phyloP scores from a whole-genome alignment of 2,797 vertebrate species.

The Balearica regulorum region DNA sequence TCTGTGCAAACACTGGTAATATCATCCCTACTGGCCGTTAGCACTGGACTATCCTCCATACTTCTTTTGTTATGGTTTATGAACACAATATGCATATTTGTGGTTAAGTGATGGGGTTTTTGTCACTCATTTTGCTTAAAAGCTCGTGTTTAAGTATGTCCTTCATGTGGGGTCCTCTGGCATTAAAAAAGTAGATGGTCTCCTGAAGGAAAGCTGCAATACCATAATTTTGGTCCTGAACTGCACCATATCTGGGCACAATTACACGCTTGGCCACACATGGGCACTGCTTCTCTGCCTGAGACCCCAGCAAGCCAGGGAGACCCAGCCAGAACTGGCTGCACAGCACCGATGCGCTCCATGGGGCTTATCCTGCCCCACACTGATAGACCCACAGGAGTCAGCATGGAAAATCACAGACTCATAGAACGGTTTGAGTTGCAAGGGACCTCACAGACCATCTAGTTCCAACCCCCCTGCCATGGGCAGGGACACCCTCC shows the following conservation, averaged over 20 bases:
- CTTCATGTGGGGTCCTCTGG: background rate
- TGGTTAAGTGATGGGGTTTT: background rate
- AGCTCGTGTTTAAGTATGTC: background rate
- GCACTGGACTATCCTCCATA: background rate
- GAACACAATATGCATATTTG: background rate
- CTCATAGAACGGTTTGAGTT: too few relatives aligned
- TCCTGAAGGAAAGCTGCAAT: background rate
- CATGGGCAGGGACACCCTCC: too few relatives aligned
- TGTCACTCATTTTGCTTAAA: background rate
- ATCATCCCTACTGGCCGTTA: background rate
- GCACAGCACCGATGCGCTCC: background rate
- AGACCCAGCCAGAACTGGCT: background rate
- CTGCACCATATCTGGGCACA: background rate
- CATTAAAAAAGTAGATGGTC: background rate
- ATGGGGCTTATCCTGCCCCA: background rate
- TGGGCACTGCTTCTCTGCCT: background rate
- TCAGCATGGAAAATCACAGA: background rate
- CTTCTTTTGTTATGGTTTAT: background rate
- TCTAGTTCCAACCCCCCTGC: too few relatives aligned
- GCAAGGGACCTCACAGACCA: too few relatives aligned
- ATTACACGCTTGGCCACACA: background rate
- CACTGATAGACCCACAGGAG: rapidly evolving
- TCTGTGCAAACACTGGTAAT: background rate
- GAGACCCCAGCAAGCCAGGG: background rate
- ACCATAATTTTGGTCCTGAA: background rate